Evolutionary conservation across 2,113 vertebrate genomes (phyloP).

Genomic region (Illadopsis cleaveri): DNA sequence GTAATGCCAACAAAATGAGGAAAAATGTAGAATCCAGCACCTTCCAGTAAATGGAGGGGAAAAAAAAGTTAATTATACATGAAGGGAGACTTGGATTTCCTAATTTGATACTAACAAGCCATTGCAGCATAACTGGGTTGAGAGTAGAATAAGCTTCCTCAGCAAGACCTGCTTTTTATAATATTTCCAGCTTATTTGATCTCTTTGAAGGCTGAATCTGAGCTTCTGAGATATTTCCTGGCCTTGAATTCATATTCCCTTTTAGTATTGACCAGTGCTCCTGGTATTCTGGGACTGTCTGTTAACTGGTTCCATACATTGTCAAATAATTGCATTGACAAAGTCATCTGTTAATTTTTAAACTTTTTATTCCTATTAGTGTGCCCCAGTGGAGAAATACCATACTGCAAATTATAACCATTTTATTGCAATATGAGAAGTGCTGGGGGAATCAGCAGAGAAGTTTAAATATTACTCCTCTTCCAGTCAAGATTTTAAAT

Average conservation of each 20-base stretch:
- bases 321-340: not conserved
- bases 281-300: not conserved
- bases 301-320: not conserved
- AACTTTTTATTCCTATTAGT: not conserved
- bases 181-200: not conserved
- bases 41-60: not conserved
- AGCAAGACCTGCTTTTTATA: constrained; percentile 2
- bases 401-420: not conserved
- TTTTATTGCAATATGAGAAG: constrained; percentile 12
- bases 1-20: not conserved
- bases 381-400: not conserved
- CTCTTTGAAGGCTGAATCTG: not conserved
- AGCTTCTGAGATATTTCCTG: not conserved
- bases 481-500: not conserved
- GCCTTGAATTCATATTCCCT: not conserved
- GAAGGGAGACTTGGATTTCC: not conserved
- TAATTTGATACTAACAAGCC: not conserved
- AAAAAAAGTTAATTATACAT: not conserved
- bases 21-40: not conserved
- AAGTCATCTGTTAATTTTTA: constrained; percentile 27
- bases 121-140: not conserved
- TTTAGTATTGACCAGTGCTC: not conserved
- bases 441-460: not conserved
- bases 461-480: not conserved
- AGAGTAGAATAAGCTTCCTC: not conserved